Percentiles rank a stretch among this genome's conserved stretches.
Evolutionary conservation across 2,113 vertebrate species (phyloP).

Genomic region (Muntiacus reevesi): DNA sequence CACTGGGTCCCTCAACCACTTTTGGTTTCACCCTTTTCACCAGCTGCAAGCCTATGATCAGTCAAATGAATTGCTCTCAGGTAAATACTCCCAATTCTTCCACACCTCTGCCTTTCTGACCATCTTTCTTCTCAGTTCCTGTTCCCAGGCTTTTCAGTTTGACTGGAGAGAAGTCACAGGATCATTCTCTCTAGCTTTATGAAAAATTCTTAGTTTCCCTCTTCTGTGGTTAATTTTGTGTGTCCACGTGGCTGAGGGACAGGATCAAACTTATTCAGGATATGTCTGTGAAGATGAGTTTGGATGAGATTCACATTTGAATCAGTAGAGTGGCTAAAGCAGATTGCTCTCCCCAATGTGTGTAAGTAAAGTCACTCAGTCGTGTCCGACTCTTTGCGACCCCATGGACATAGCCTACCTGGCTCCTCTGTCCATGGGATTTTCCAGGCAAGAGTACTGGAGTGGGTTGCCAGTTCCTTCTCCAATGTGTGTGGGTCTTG

Average conservation of each 20-base stretch:
- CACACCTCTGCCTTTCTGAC: not conserved
- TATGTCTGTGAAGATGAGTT: not conserved
- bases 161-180: not conserved
- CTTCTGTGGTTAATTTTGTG: not conserved
- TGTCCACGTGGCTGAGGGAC: not conserved
- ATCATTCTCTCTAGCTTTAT: not conserved
- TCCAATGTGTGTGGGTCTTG: not conserved
- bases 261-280: not conserved
- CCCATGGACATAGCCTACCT: not conserved
- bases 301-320: not conserved
- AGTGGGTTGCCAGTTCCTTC: not conserved
- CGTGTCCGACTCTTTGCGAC: rapidly evolving
- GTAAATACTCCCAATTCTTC: not conserved
- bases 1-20: not conserved
- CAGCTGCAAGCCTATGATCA: not conserved
- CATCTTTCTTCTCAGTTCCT: not conserved
- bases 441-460: not conserved
- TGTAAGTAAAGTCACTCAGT: not conserved
- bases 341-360: not conserved
- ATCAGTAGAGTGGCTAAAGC: not conserved
- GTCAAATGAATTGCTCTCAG: not conserved
- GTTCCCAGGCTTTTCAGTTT: not conserved
- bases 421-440: not conserved
- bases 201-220: not conserved
- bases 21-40: not conserved